Evolutionary conservation across 1,140 invertebrate species (phyloP).

Genomic region (Papilio dardanus): DNA sequence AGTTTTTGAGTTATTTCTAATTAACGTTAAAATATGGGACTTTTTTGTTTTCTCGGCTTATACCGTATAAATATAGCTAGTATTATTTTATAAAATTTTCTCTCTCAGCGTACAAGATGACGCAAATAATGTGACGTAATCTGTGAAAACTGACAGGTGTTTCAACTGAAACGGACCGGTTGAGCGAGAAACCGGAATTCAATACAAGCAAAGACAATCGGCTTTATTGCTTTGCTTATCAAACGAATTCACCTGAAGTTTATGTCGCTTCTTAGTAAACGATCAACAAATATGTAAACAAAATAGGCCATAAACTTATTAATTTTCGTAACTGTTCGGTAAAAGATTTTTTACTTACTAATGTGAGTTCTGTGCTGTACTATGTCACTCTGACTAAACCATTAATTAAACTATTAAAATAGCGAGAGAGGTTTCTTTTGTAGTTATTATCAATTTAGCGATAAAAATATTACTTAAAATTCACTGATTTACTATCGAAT

Average conservation of each 20-base stretch:
- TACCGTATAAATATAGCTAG: too few relatives aligned
- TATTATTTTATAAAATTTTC: neutral
- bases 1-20: too few relatives aligned
- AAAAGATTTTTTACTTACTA: too few relatives aligned
- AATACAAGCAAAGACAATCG: neutral
- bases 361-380: neutral
- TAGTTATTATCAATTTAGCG: neutral
- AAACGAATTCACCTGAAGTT: neutral
- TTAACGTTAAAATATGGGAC: too few relatives aligned
- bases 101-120: neutral
- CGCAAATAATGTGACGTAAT: too few relatives aligned
- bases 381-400: neutral
- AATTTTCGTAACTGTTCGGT: neutral
- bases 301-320: too few relatives aligned
- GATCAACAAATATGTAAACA: too few relatives aligned
- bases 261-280: neutral
- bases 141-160: conserved; percentile 9
- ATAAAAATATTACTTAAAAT: neutral
- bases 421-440: neutral
- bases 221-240: neutral
- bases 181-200: neutral
- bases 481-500: too few relatives aligned
- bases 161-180: conserved; percentile 10
- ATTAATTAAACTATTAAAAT: neutral
- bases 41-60: too few relatives aligned